Evolutionary conservation across 92 coral and sea anemone species (phyloP).

Genomic region (Porites lobata): DNA sequence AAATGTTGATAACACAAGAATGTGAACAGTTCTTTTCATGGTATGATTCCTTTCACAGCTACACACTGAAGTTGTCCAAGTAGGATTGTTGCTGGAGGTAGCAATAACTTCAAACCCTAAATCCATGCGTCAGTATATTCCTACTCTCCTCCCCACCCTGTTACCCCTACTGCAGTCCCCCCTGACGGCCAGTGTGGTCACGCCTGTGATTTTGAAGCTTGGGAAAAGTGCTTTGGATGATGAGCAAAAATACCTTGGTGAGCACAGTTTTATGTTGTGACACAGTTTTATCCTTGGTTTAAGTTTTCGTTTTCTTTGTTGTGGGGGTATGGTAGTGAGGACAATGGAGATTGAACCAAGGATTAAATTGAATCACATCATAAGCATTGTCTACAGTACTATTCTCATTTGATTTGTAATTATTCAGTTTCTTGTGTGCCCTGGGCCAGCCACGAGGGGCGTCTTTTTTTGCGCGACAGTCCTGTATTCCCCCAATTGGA

Average conservation of each 20-base stretch:
- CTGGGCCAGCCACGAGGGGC: too few species aligned
- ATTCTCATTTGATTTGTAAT: too few species aligned
- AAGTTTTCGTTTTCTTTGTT: background rate
- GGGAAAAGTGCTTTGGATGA: conserved; percentile 75
- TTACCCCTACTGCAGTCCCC: conserved; percentile 85
- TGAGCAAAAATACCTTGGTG: conserved; percentile 73
- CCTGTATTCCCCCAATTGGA: too few species aligned
- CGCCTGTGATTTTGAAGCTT: conserved; percentile 78
- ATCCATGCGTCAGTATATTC: conserved; percentile 74
- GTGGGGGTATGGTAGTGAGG: too few species aligned
- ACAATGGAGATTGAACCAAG: too few species aligned
- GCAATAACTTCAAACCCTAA: conserved; percentile 76
- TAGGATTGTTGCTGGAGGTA: conserved; percentile 70
- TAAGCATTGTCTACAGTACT: too few species aligned
- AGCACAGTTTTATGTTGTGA: background rate
- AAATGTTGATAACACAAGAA: too few species aligned
- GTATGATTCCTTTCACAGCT: conserved; percentile 45
- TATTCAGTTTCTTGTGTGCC: too few species aligned
- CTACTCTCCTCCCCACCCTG: conserved; percentile 71
- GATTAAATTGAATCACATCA: too few species aligned
- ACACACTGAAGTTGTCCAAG: conserved; percentile 66
- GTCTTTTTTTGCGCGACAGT: too few species aligned
- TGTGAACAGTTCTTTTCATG: background rate
- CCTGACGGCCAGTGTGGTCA: conserved; percentile 80
- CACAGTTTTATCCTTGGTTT: background rate